These are phyloP conservation scores for Escarpia spicata DNA, from an alignment of 2,888 invertebrate species.

Conservation along the genomic window DNA sequence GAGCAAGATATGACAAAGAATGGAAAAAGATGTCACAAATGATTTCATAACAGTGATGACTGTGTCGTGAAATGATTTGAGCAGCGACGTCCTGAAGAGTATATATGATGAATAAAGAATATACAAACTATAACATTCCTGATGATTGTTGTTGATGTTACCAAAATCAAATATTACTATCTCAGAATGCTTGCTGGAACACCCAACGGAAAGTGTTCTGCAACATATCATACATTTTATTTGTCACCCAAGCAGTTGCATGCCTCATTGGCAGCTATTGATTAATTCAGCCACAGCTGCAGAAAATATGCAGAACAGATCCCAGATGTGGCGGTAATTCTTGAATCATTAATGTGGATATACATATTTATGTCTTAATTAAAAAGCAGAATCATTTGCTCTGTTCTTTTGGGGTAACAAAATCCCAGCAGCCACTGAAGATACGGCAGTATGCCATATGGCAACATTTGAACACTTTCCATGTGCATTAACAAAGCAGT, in stretches of 20 bases:
- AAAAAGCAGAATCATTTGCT: neutral
- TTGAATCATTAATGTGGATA: conserved; percentile 1
- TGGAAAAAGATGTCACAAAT: too few relatives aligned
- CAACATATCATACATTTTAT: neutral
- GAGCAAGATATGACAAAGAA: too few relatives aligned
- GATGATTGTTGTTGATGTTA: neutral
- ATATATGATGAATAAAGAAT: too few relatives aligned
- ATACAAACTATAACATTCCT: neutral
- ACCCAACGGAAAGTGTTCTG: neutral
- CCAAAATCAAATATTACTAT: neutral
- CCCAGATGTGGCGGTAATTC: neutral
- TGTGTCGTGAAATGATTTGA: too few relatives aligned
- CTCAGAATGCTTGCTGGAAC: neutral
- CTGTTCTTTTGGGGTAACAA: neutral
- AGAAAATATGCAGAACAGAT: neutral
- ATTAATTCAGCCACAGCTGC: neutral
- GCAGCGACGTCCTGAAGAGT: too few relatives aligned
- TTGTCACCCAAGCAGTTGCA: neutral
- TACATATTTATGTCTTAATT: neutral
- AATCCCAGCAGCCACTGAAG: neutral
- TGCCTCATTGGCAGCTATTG: neutral
- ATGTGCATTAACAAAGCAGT: neutral
- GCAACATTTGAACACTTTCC: neutral
- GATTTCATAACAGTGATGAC: too few relatives aligned
- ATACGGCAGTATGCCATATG: neutral